These are phyloP conservation scores for Falco novaeseelandiae DNA, from an alignment of 2,797 vertebrate species.

Conservation along the genomic window DNA sequence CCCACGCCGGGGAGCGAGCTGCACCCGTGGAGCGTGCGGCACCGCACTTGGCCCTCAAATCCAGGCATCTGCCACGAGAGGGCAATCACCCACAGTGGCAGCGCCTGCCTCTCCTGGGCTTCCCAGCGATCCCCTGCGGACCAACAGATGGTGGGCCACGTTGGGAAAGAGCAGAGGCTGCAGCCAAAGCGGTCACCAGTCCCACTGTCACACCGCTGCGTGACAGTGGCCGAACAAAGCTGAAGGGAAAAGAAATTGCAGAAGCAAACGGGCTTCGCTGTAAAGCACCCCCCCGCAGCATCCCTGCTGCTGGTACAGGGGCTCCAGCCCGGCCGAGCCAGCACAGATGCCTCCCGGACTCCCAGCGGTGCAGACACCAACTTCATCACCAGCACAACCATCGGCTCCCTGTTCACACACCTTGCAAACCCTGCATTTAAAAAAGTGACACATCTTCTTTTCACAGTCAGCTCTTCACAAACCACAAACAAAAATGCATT, in stretches of 20 bases:
- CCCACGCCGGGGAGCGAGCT: fast-evolving
- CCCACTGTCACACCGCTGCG: fast-evolving
- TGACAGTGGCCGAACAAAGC: not conserved
- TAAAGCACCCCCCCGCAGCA: not conserved
- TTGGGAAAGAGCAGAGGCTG: not conserved
- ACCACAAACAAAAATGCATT: not conserved
- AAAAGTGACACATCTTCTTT: fast-evolving
- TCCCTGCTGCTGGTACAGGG: fast-evolving
- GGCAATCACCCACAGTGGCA: not conserved
- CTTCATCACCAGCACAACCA: fast-evolving
- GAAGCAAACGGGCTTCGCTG: not conserved
- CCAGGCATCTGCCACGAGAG: slow-evolving; percentile 55
- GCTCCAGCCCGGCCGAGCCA: fast-evolving
- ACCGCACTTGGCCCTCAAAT: fast-evolving
- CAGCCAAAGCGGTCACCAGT: fast-evolving
- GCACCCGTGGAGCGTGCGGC: fast-evolving
- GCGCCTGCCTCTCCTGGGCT: not conserved
- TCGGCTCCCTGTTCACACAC: fast-evolving
- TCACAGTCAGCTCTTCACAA: not conserved
- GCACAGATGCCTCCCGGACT: not conserved
- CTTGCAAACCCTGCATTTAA: not conserved
- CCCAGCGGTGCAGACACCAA: fast-evolving
- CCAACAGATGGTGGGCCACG: fast-evolving
- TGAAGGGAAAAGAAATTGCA: not conserved
- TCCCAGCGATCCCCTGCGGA: not conserved